Conservation (phyloP, 2,797 vertebrate genomes). For the Malurus splendens region DNA sequence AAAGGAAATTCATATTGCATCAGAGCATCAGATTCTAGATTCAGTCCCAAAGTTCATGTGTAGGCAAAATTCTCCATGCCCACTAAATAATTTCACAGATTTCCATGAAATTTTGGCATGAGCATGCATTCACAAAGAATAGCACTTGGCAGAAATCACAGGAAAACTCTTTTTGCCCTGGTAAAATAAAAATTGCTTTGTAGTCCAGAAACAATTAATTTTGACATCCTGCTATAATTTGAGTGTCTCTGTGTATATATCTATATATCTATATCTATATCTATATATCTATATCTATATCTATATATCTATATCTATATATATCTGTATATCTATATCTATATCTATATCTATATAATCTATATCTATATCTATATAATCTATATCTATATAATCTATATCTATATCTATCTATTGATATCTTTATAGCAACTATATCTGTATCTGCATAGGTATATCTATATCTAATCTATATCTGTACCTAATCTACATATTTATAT, state of each 20-base stretch:
- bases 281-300: too few relatives aligned
- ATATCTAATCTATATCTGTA: too few relatives aligned
- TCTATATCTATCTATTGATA: too few relatives aligned
- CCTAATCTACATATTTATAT: too few relatives aligned
- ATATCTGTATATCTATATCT: accelerated
- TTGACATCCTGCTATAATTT: not conserved
- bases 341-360: too few relatives aligned
- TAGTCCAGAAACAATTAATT: not conserved
- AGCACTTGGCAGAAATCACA: not conserved
- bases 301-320: not conserved
- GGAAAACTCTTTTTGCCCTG: not conserved
- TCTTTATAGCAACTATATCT: too few relatives aligned
- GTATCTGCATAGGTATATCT: too few relatives aligned
- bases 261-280: not conserved
- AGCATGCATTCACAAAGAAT: not conserved
- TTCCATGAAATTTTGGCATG: not conserved
- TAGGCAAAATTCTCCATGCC: not conserved
- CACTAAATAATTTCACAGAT: not conserved
- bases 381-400: too few relatives aligned
- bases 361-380: not conserved
- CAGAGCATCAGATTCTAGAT: not conserved
- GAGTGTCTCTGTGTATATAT: too few relatives aligned
- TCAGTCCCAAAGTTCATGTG: not conserved
- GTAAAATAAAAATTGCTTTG: not conserved
- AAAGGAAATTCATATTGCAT: not conserved